These are phyloP conservation scores for Gandaritis pyraliata DNA, from an alignment of 2,888 invertebrate species.

Conservation along the genomic window DNA sequence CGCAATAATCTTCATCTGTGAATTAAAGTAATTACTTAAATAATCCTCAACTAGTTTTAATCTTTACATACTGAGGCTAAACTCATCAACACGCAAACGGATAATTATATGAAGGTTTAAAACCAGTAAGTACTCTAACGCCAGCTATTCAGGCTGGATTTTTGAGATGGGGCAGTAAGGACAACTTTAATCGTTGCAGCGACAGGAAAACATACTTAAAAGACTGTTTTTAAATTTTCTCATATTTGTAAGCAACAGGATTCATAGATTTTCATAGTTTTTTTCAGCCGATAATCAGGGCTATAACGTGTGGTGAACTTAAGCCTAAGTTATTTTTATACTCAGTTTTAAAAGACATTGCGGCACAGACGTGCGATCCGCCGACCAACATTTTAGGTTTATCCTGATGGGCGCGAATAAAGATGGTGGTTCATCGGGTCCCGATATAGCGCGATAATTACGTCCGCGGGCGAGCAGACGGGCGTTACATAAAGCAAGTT, in stretches of 20 bases:
- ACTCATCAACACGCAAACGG: not conserved
- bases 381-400: slow-evolving; percentile 70
- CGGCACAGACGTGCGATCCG: slow-evolving; percentile 50
- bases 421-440: slow-evolving; percentile 68
- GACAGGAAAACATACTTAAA: too few species aligned
- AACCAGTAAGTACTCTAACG: too few species aligned
- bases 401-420: slow-evolving; percentile 64
- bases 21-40: slow-evolving; percentile 20
- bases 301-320: not conserved
- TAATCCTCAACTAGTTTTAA: slow-evolving; percentile 18
- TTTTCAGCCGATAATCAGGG: too few species aligned
- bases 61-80: not conserved
- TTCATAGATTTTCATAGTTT: too few species aligned
- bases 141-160: too few species aligned
- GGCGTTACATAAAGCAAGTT: slow-evolving; percentile 60
- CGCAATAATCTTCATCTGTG: slow-evolving; percentile 13
- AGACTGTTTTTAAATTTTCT: too few species aligned
- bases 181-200: too few species aligned
- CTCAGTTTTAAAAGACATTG: slow-evolving; percentile 43
- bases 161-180: too few species aligned
- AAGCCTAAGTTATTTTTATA: not conserved
- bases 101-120: not conserved
- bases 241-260: too few species aligned
- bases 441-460: slow-evolving; percentile 66
- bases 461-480: slow-evolving; percentile 49